phyloP scores from a whole-genome alignment of 1,140 invertebrate species.

The Drosophila arizonae region DNA sequence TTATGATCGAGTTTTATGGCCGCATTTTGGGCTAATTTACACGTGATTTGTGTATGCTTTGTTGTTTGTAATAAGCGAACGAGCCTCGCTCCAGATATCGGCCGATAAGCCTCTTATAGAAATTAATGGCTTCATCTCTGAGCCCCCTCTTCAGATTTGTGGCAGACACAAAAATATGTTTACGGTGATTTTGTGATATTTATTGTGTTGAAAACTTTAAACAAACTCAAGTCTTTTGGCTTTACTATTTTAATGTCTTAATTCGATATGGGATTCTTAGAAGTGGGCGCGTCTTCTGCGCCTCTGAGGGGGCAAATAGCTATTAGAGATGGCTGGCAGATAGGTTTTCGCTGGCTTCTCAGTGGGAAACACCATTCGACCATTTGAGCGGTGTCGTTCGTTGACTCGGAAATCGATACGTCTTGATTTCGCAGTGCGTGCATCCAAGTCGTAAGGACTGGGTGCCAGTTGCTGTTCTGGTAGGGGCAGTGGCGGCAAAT shows the following conservation, averaged over 20 bases:
- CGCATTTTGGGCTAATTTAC: slow-evolving; percentile 72
- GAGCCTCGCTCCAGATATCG: slow-evolving; percentile 52
- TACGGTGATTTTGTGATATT: slow-evolving; percentile 54
- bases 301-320: slow-evolving; percentile 38
- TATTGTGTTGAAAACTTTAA: slow-evolving; percentile 59
- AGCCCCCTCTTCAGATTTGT: background rate
- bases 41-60: slow-evolving; percentile 51
- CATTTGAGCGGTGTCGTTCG: slow-evolving; percentile 45
- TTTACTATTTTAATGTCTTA: slow-evolving; percentile 63
- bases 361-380: slow-evolving; percentile 61
- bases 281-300: slow-evolving; percentile 30
- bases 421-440: slow-evolving; percentile 39
- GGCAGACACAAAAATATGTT: slow-evolving; percentile 22
- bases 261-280: slow-evolving; percentile 21
- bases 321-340: slow-evolving; percentile 20
- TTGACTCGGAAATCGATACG: slow-evolving; percentile 56
- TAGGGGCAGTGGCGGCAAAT: slow-evolving; percentile 56
- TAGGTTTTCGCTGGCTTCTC: slow-evolving; percentile 13
- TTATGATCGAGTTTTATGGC: slow-evolving; percentile 65
- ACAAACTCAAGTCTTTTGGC: slow-evolving; percentile 60
- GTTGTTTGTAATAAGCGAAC: slow-evolving; percentile 38
- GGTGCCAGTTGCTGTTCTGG: slow-evolving; percentile 49
- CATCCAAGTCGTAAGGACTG: slow-evolving; percentile 40
- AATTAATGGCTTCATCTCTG: slow-evolving; percentile 45
- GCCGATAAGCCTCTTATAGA: slow-evolving; percentile 68